Evolutionary conservation across 2,888 invertebrate species (phyloP), one percentile per base, ranked within the genome.

Genomic region (Agonopterix arenella): DNA sequence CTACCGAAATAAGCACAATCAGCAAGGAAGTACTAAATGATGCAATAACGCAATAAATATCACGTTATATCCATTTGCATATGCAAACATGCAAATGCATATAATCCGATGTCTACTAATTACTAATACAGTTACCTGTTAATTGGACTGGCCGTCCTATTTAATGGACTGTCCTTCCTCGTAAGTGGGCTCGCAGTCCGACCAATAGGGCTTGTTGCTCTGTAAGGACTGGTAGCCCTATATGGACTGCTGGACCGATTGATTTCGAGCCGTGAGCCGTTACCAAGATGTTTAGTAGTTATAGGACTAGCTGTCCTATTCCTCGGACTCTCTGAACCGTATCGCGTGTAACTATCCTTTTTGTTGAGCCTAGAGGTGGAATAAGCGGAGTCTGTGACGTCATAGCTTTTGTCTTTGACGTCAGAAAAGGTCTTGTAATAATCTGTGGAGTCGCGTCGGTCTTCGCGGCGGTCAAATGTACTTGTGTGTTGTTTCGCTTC

Each of bases 61-160:
- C 4, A 3, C 18, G 4, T 18, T 18, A 18, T 2, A 18, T 18
- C 4, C 18, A 18, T 18, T 3, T 18, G 18, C 18, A 18, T 18
- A 18, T 18, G 18, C 18, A 18, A 18, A 18, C 18, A 18, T 18
- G 18, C 18, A 18, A 18, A 18, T 18, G 18, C 18, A 18, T 18
- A 18, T 18, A 18, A 18, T 18, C 18, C 18, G 18, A 18, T 18
- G 18, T 18, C 18, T 45, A n/a, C 1, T 7, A 28, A 28, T 28
- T 28, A 28, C 28, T 44, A 7, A 16, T 44, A 36, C 40, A 7
- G 28, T 36, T 68, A 88, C 89, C 88, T 85, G 74, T 86, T 86
- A 71, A 86, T 85, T 64, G 92, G 91, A 58, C 91, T 91, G 45
- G 86, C 80, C 1, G 86, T 90, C 48, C 91, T 88, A 56, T 91